phyloP scores from a whole-genome alignment of 2,888 invertebrate species.

The Prosopocoilus inquinatus region DNA sequence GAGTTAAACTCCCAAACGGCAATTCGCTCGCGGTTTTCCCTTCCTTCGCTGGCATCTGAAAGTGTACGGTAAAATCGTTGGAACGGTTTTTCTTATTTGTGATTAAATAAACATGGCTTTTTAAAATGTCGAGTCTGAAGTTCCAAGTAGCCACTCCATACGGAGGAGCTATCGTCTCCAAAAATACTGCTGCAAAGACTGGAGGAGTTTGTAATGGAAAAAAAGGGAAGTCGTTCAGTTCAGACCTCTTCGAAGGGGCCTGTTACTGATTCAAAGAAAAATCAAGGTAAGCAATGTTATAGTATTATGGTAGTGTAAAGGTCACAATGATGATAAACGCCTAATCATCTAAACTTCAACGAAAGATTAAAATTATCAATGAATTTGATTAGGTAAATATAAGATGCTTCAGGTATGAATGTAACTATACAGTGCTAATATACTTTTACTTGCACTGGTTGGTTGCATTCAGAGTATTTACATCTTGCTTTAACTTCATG shows the following conservation, averaged over 20 bases:
- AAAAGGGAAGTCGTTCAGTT: constrained; percentile 68
- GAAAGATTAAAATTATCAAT: no score
- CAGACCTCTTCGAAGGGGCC: constrained; percentile 69
- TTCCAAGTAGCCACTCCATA: constrained; percentile 68
- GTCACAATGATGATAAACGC: constrained; percentile 9
- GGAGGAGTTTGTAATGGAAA: constrained; percentile 61
- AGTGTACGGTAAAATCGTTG: constrained; percentile 28
- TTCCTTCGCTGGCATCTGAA: constrained; percentile 23
- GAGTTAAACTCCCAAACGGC: constrained; percentile 48
- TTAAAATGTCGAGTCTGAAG: constrained; percentile 76
- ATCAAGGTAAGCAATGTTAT: constrained; percentile 57
- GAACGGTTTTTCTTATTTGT: constrained; percentile 54
- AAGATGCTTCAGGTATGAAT: no score
- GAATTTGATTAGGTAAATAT: no score
- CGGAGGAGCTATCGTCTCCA: constrained; percentile 66
- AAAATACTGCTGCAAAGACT: constrained; percentile 41
- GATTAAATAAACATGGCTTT: constrained; percentile 72
- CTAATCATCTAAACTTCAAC: no score
- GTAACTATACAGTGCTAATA: no score
- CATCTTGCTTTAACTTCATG: no score
- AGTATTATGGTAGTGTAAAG: constrained; percentile 12
- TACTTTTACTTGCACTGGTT: no score
- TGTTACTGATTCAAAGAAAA: constrained; percentile 73
- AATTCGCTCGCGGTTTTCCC: constrained; percentile 12
- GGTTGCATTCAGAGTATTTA: no score